phyloP scores from a whole-genome alignment of 2,888 invertebrate species.

The Chymomyza caudatula region DNA sequence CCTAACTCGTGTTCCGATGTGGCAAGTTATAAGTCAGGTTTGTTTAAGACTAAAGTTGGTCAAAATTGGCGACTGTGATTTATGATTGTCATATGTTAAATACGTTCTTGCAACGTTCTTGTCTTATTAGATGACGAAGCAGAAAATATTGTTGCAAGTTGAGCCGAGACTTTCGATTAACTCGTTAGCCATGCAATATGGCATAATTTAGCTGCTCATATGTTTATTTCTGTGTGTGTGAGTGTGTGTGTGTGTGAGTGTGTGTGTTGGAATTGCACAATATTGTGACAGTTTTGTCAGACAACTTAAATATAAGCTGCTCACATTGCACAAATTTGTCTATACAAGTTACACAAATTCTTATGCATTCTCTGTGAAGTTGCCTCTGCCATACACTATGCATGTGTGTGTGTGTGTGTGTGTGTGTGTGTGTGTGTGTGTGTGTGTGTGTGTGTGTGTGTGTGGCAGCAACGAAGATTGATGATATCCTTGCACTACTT shows the following conservation, averaged over 20 bases:
- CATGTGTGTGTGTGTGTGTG: conserved; percentile 1
- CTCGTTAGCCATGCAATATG: conserved; percentile 46
- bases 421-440: conserved; percentile 14
- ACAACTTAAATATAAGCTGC: conserved; percentile 2
- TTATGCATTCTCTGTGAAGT: conserved; percentile 1
- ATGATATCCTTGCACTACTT: background rate
- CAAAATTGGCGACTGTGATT: conserved; percentile 37
- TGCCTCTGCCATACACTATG: background rate
- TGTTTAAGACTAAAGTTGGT: background rate
- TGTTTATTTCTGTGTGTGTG: background rate
- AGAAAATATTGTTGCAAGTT: conserved; percentile 56
- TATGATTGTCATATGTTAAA: conserved; percentile 51
- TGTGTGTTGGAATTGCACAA: background rate
- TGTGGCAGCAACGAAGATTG: conserved; percentile 8
- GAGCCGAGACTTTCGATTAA: conserved; percentile 53
- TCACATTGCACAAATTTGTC: conserved; percentile 11
- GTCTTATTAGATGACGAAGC: conserved; percentile 52
- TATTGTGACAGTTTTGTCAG: conserved; percentile 6
- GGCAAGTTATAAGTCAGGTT: background rate
- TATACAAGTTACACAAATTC: background rate
- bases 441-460: conserved; percentile 23
- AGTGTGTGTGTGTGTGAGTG: background rate
- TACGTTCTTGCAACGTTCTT: conserved; percentile 27
- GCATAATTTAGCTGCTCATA: background rate
- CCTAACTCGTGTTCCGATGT: background rate